Evolutionary conservation across 1,140 invertebrate genomes (phyloP).

Genomic region (Drosophila athabasca): DNA sequence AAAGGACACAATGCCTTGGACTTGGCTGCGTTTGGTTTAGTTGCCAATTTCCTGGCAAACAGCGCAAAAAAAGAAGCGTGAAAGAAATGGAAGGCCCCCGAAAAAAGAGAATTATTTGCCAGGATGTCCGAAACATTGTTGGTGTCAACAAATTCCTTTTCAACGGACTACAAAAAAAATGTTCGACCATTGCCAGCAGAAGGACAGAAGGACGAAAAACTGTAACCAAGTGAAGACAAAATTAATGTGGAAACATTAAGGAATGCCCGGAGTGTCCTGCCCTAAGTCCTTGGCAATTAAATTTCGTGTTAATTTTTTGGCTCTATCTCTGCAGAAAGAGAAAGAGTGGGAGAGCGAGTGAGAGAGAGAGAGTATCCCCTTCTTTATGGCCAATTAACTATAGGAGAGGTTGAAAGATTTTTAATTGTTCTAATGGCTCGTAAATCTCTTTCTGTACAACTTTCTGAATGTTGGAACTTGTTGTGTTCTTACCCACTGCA

Average conservation of each 20-base stretch:
- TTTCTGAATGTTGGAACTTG: slow-evolving; percentile 37
- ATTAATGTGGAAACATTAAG: slow-evolving; percentile 66
- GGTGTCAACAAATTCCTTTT: slow-evolving; percentile 80
- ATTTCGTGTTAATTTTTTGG: slow-evolving; percentile 69
- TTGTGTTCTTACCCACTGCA: slow-evolving; percentile 15
- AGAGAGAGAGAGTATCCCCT: neutral
- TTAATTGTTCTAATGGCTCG: slow-evolving; percentile 81
- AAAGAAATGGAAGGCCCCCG: neutral
- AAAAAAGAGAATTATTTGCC: slow-evolving; percentile 74
- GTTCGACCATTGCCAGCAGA: slow-evolving; percentile 50
- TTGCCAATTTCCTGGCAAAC: slow-evolving; percentile 70
- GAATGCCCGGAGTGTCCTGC: slow-evolving; percentile 20
- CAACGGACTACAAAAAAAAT: slow-evolving; percentile 50
- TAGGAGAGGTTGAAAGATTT: slow-evolving; percentile 37
- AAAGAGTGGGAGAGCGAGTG: too few species aligned
- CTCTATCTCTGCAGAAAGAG: neutral
- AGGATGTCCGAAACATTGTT: slow-evolving; percentile 83
- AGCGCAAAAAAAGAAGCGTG: neutral
- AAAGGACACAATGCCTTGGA: slow-evolving; percentile 72
- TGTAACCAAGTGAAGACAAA: slow-evolving; percentile 40
- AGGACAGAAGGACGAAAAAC: slow-evolving; percentile 19
- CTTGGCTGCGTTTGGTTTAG: slow-evolving; percentile 52
- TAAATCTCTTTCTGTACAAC: slow-evolving; percentile 58
- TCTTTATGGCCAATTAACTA: slow-evolving; percentile 69
- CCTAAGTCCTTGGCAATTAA: slow-evolving; percentile 63